A percentile compares a stretch with the other conserved stretches of the same genome.
phyloP scores from a whole-genome alignment of 2,113 vertebrate genomes.

The Eclectus roratus region DNA sequence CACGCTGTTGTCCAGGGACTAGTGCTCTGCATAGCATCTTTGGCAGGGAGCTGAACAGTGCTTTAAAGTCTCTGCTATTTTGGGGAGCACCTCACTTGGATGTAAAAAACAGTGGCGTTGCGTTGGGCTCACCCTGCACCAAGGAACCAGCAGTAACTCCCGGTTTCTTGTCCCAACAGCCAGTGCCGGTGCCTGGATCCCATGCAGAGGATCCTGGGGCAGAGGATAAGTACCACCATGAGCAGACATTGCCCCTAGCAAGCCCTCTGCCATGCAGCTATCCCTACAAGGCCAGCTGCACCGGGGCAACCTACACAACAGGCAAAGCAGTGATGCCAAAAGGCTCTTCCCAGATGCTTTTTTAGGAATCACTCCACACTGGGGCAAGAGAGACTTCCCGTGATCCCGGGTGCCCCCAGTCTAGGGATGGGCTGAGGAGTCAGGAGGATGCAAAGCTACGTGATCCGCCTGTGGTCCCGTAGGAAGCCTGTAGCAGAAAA shows the following conservation, averaged over 20 bases:
- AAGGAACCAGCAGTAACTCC: background rate
- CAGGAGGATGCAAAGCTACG: background rate
- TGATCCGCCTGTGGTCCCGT: background rate
- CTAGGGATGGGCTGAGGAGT: background rate
- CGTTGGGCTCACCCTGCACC: background rate
- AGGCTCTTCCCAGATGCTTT: background rate
- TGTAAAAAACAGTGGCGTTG: background rate
- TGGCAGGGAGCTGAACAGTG: background rate
- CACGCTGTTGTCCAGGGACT: background rate
- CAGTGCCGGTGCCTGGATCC: fast-evolving
- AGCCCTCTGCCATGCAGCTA: background rate
- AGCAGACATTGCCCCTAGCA: background rate
- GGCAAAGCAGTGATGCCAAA: background rate
- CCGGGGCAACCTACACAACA: fast-evolving
- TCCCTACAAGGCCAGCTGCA: background rate
- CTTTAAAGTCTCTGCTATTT: background rate
- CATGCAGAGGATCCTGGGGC: fast-evolving
- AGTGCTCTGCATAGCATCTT: fast-evolving
- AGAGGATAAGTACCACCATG: background rate
- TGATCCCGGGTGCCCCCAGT: fast-evolving
- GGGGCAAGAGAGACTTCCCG: background rate
- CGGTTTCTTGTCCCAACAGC: background rate
- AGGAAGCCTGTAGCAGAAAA: background rate
- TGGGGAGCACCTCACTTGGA: background rate
- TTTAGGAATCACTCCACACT: background rate